These are phyloP conservation scores for Mimumesa dahlbomi DNA, from an alignment of 2,888 invertebrate species.

Conservation along the genomic window DNA sequence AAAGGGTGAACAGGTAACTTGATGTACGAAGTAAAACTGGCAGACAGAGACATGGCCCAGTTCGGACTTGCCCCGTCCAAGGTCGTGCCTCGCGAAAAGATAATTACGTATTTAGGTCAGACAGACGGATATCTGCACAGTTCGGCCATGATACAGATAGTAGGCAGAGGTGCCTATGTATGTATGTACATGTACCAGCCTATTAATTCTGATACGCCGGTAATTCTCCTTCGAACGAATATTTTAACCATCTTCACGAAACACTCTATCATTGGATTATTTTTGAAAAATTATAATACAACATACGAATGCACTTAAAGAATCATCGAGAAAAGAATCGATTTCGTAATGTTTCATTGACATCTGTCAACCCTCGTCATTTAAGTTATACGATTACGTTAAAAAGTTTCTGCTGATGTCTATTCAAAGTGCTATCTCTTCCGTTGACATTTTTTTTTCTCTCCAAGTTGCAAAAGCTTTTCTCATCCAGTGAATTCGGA, in stretches of 20 bases:
- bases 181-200: constrained; percentile 20
- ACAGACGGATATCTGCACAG: constrained; percentile 62
- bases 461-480: too few relatives aligned
- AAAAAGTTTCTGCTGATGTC: too few relatives aligned
- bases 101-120: constrained; percentile 76
- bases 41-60: constrained; percentile 76
- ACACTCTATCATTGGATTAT: neutral
- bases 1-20: constrained; percentile 60
- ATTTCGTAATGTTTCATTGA: too few relatives aligned
- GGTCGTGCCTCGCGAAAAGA: constrained; percentile 74
- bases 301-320: too few relatives aligned
- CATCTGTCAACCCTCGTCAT: too few relatives aligned
- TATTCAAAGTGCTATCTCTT: too few relatives aligned
- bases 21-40: constrained; percentile 65
- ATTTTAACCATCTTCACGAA: neutral
- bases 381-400: too few relatives aligned
- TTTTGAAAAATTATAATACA: too few relatives aligned
- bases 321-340: too few relatives aligned
- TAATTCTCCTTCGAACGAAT: constrained; percentile 3
- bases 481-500: too few relatives aligned
- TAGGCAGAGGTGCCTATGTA: constrained; percentile 28
- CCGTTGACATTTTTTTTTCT: too few relatives aligned
- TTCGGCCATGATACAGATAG: constrained; percentile 53
- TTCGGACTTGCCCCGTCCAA: constrained; percentile 73
- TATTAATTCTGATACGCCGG: constrained; percentile 51